Percentiles rank a stretch among this genome's conserved stretches.
These are phyloP conservation scores for Tapirus indicus DNA, from an alignment of 2,797 vertebrate genomes.

Conservation along the genomic window DNA sequence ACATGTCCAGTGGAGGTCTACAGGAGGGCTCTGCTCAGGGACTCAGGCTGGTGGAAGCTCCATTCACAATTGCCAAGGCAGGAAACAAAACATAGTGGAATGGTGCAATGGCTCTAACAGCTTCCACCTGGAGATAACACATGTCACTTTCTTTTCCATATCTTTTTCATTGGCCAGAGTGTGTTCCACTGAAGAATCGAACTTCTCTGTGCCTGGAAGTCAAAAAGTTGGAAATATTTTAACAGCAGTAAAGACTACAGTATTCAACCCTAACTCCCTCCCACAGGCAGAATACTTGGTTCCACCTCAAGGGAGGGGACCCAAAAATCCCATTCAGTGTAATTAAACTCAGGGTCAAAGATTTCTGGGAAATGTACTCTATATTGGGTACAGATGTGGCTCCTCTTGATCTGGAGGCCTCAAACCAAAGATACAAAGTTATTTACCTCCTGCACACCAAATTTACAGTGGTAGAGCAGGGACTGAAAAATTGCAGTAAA, in stretches of 20 bases:
- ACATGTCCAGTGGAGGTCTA: neutral
- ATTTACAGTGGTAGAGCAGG: neutral
- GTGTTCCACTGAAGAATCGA: constrained; percentile 9
- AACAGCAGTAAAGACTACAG: neutral
- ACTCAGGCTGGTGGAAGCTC: neutral
- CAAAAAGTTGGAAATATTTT: constrained; percentile 55
- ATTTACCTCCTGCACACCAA: neutral
- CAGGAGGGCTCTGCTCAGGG: neutral
- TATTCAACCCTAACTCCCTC: neutral
- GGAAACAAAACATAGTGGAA: constrained; percentile 60
- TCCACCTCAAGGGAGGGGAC: neutral
- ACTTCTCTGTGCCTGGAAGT: constrained; percentile 45
- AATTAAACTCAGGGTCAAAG: constrained; percentile 3
- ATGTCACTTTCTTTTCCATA: constrained; percentile 45
- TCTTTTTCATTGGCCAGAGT: constrained; percentile 27
- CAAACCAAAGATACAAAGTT: constrained; percentile 11
- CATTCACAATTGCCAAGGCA: constrained; percentile 16
- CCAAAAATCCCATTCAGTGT: neutral
- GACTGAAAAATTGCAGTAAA: constrained; percentile 6
- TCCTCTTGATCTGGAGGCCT: constrained; percentile 25
- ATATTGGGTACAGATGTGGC: neutral
- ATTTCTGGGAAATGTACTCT: constrained; percentile 14
- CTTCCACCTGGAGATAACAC: neutral
- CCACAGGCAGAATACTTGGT: neutral
- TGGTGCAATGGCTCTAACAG: neutral